Evolutionary conservation across 2,888 invertebrate species (phyloP), one percentile per base, ranked within the genome.

Genomic region (Lithophane leautieri): DNA sequence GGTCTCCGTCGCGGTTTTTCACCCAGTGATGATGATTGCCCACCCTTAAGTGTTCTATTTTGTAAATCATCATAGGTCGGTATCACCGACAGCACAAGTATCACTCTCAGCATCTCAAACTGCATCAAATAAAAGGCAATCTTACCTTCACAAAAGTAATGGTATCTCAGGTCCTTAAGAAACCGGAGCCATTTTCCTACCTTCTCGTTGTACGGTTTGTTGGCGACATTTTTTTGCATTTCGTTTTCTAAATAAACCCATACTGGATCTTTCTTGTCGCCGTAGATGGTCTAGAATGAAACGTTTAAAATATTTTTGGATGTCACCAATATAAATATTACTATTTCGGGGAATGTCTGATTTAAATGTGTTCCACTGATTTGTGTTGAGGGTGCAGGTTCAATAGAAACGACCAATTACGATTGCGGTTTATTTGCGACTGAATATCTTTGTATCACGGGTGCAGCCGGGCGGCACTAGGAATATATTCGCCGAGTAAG

Each of bases 201-300:
- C 92, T 91, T 93, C 79, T 94, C 91, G 75, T 96, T 96, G 78
- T 95, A 96, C 3, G 96, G 95, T 88, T 95, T 95, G 4, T 88
- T 93, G 22, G 90, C 90, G 25, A 89, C 40, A 70, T 94, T 94
- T 84, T 91, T 85, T 80, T 87, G 84, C 96, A 96, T 96, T 90
- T 95, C 95, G 44, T 87, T 91, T 88, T 96, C 96, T 83, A 96
- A 88, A 81, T 90, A 93, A 77, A 94, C 91, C 96, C 96, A 96
- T 89, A 94, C 93, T 80, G 95, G 95, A 50, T 94, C 94, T 82
- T 91, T 92, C 85, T 93, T 93, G 0, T 85, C 84, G 44, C 91
- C 94, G 76, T 91, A 94, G 70, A 93, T 92, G 70, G 85, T 93
- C 95, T 95, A 85, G 56, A 92, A 90, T 47, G 22, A 54, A 70